These are phyloP conservation scores for Drosophila pruinosa DNA, from an alignment of 1,140 invertebrate species.

Conservation along the genomic window DNA sequence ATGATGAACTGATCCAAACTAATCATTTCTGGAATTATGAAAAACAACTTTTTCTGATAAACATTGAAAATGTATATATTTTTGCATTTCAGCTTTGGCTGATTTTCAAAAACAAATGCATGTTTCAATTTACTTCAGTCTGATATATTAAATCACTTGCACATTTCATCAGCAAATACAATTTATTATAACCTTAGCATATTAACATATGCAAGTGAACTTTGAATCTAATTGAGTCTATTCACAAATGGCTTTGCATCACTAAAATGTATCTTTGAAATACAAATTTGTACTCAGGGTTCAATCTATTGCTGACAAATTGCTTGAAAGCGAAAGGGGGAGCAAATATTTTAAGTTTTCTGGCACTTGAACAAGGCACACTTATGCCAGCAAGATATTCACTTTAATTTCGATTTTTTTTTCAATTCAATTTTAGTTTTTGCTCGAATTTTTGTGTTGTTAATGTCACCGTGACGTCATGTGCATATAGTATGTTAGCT, in stretches of 20 bases:
- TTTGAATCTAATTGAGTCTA: constrained; percentile 14
- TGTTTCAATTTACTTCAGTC: too few relatives aligned
- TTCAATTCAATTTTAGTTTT: not conserved
- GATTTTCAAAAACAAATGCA: too few relatives aligned
- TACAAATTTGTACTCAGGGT: constrained; percentile 29
- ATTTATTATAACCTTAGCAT: not conserved
- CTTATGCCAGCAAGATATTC: constrained; percentile 46
- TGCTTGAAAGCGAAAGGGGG: constrained; percentile 55
- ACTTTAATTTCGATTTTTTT: constrained; percentile 25
- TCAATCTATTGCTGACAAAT: constrained; percentile 54
- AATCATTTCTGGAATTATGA: too few relatives aligned
- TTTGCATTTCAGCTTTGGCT: too few relatives aligned
- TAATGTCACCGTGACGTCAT: constrained; percentile 55
- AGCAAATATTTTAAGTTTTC: constrained; percentile 49
- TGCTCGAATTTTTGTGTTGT: constrained; percentile 1
- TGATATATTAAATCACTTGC: not conserved
- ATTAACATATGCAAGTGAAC: constrained; percentile 25
- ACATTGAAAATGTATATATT: too few relatives aligned
- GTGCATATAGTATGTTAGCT: constrained; percentile 28
- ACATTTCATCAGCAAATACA: not conserved
- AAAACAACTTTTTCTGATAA: too few relatives aligned
- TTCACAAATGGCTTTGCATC: not conserved
- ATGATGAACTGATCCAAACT: too few relatives aligned
- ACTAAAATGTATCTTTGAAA: constrained; percentile 22
- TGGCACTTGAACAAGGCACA: constrained; percentile 53